Conservation (phyloP, 2,888 invertebrate species). For the Lordiphosa andalusiaca region DNA sequence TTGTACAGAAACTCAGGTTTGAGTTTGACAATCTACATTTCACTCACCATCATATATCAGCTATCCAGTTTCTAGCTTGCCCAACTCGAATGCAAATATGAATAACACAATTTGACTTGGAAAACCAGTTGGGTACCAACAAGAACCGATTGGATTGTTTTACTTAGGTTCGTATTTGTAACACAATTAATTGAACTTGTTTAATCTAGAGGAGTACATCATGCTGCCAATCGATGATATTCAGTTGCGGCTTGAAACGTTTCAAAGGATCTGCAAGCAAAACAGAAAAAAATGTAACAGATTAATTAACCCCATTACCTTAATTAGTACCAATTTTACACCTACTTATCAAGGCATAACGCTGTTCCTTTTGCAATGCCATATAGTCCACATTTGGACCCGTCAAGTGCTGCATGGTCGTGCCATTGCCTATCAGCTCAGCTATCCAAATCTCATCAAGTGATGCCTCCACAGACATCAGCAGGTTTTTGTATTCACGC, state of each 20-base stretch:
- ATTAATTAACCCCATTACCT: neutral
- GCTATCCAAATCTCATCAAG: slow-evolving; percentile 79
- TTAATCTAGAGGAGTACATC: slow-evolving; percentile 65
- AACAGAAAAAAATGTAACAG: slow-evolving; percentile 5
- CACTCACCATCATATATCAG: no score
- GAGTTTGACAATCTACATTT: no score
- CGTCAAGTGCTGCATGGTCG: slow-evolving; percentile 62
- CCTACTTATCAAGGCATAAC: slow-evolving; percentile 79
- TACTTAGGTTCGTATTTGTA: no score
- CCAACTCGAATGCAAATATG: no score
- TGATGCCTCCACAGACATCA: slow-evolving; percentile 65
- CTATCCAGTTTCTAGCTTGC: no score
- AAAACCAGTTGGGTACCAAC: no score
- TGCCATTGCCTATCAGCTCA: slow-evolving; percentile 66
- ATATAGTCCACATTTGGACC: slow-evolving; percentile 78
- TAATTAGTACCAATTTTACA: slow-evolving; percentile 12
- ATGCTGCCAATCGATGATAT: slow-evolving; percentile 83
- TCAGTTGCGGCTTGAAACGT: slow-evolving; percentile 83
- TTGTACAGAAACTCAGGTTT: no score
- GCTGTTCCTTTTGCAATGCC: slow-evolving; percentile 77
- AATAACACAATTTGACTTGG: no score
- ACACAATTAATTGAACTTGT: neutral
- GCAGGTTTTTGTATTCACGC: slow-evolving; percentile 73
- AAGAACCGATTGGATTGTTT: no score
- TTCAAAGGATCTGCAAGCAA: slow-evolving; percentile 83